phyloP scores from a whole-genome alignment of 23 tunicate genomes.

The Trididemnum clinides region DNA sequence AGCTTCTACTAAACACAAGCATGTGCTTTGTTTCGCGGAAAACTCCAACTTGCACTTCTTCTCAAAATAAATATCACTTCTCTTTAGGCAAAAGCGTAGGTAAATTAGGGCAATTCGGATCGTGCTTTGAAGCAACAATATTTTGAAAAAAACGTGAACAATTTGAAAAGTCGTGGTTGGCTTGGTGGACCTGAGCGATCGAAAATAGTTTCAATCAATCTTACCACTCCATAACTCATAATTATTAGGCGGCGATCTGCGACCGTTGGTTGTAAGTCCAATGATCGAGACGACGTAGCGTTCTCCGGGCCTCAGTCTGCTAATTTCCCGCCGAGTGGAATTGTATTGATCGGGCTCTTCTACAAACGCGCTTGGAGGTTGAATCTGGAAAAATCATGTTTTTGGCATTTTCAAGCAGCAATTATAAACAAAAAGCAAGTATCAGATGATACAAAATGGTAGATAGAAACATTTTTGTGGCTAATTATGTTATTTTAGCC shows the following conservation, averaged over 20 bases:
- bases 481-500: no score
- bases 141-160: neutral
- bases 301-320: constrained; percentile 20
- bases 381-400: constrained; percentile 3
- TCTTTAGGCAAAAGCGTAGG: no score
- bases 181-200: neutral
- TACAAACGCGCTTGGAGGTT: constrained; percentile 11
- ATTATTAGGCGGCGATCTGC: constrained; percentile 11
- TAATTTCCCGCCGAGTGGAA: neutral
- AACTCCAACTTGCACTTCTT: no score
- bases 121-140: neutral
- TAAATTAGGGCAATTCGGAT: no score
- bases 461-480: no score
- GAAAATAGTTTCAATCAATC: neutral
- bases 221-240: constrained; percentile 40
- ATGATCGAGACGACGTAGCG: constrained; percentile 21
- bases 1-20: no score
- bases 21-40: no score
- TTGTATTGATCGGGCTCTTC: neutral
- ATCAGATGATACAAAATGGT: no score
- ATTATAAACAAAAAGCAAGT: no score
- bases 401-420: no score
- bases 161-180: neutral
- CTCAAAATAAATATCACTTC: no score
- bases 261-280: constrained; percentile 23